phyloP scores from a whole-genome alignment of 2,113 vertebrate genomes.

The Corythoichthys haematopterus region DNA sequence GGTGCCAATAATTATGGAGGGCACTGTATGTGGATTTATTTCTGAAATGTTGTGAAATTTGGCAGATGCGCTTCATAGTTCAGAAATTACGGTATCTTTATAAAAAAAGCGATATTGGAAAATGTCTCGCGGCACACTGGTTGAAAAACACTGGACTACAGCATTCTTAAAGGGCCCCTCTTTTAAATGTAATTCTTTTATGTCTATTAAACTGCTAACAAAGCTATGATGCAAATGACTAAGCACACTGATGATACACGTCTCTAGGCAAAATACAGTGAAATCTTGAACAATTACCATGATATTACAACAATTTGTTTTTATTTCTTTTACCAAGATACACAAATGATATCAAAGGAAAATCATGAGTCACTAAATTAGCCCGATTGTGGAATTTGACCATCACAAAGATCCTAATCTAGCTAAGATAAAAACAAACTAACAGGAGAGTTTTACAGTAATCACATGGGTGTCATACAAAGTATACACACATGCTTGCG shows the following conservation, averaged over 20 bases:
- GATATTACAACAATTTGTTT: conserved; percentile 15
- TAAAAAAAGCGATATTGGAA: no score
- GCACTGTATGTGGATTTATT: no score
- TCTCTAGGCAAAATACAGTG: neutral
- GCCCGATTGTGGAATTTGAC: conserved; percentile 35
- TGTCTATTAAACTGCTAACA: neutral
- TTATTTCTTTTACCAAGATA: neutral
- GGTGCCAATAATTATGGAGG: no score
- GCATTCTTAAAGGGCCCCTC: neutral
- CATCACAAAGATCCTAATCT: conserved; percentile 7
- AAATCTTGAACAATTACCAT: conserved; percentile 17
- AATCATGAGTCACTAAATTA: conserved; percentile 24
- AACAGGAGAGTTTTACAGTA: conserved; percentile 4
- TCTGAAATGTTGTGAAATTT: no score
- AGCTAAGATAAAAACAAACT: conserved; percentile 11
- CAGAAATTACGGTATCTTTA: no score
- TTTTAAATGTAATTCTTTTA: neutral
- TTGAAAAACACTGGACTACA: neutral
- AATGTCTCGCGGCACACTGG: neutral
- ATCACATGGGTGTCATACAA: neutral
- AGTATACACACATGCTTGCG: neutral
- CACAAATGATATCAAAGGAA: conserved; percentile 4
- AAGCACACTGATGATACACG: neutral
- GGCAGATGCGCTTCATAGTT: no score
- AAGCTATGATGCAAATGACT: neutral